Evolutionary conservation across 2,797 vertebrate genomes (phyloP), one percentile per base, ranked within the genome.

Genomic region (Enteromius treurensis): DNA sequence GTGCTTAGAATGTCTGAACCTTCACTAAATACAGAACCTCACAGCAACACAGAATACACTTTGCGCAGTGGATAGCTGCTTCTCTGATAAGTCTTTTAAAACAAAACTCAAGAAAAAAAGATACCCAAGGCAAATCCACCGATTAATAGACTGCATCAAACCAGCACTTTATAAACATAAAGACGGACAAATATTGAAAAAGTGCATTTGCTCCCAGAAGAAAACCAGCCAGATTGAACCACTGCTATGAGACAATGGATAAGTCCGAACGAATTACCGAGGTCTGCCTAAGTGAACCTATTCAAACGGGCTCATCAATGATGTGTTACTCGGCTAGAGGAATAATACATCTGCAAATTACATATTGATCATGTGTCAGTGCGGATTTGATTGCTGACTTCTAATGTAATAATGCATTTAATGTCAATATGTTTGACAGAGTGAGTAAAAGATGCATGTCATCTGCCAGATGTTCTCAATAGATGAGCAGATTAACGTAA

Each of bases 341-440:
- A 86, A 85, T 88, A 89, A 87, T 78, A 80, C 78, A 85, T 75
- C 81, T 82, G 84, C 82, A 90, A 87, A 87, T 91, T 80, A 87
- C 88, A 86, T 90, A 87, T 89, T 75, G 89, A 90, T 87, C 53
- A 45, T 79, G 62, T 82, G 79, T 89, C 87, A 75, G 64, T 26
- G 67, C 70, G 82, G 85, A 86, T 86, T 84, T 88, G 84, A 86
- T 85, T 67, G 78, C 68, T 78, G 58, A 17, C 17, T 10, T 65
- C 69, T 34, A 65, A 82, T 83, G 87, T 84, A 75, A 65, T 84
- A 69, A 83, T 77, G 77, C 85, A 87, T 70, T 71, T 85, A 81
- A 87, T 83, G 83, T 83, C 85, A 88, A 74, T 55, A 51, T 69
- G 62, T 71, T 3, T 76, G 80, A 68, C 71, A 71, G 76, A 81